These are phyloP conservation scores for Anagyrus pseudococci DNA, from an alignment of 2,888 invertebrate species.

Conservation along the genomic window DNA sequence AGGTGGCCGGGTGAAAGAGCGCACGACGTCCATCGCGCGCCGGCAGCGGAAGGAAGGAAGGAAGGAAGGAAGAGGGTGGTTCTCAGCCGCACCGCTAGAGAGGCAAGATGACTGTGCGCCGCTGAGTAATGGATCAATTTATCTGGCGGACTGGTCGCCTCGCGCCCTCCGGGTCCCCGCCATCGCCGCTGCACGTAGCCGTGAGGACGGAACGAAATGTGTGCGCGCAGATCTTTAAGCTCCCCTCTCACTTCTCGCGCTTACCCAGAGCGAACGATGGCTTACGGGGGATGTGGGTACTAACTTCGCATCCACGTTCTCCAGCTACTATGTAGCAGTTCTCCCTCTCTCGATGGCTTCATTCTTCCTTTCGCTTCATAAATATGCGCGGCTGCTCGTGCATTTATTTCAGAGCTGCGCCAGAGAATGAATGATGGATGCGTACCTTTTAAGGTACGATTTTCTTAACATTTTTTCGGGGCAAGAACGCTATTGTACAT, in stretches of 20 bases:
- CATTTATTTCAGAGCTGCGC: conserved; percentile 35
- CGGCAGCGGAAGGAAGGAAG: conserved; percentile 13
- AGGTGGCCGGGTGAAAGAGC: background rate
- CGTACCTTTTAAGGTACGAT: conserved; percentile 63
- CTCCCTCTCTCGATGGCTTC: too few species aligned
- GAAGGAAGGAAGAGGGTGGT: conserved; percentile 33
- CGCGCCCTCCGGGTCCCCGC: background rate
- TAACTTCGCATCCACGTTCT: too few species aligned
- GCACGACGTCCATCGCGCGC: background rate
- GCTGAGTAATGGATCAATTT: conserved; percentile 61
- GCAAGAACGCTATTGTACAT: conserved; percentile 57
- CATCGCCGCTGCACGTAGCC: background rate
- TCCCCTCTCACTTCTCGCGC: conserved; percentile 34
- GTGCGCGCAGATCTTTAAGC: conserved; percentile 46
- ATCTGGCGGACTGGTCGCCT: conserved; percentile 49
- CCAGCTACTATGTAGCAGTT: too few species aligned
- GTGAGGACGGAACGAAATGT: background rate
- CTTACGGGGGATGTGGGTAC: too few species aligned
- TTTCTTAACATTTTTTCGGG: conserved; percentile 65
- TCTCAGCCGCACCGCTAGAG: conserved; percentile 42
- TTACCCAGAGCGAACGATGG: conserved; percentile 7
- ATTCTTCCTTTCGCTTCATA: too few species aligned
- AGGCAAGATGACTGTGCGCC: conserved; percentile 56
- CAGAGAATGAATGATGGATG: conserved; percentile 54
- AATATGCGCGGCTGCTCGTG: background rate